phyloP scores from a whole-genome alignment of 2,113 vertebrate species.

The Neoarius graeffei region DNA sequence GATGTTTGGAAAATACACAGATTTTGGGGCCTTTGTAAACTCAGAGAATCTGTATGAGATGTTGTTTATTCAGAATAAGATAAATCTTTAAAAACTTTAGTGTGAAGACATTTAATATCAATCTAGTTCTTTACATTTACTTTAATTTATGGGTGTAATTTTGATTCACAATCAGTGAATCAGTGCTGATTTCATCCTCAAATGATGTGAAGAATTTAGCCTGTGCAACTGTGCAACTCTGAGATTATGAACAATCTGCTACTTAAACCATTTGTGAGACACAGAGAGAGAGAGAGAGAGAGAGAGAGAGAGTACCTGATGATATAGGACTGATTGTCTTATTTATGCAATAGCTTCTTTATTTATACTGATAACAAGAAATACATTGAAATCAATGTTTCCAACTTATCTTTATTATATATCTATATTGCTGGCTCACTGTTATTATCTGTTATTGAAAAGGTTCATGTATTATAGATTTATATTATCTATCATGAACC shows the following conservation, averaged over 20 bases:
- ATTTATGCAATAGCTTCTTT: background rate
- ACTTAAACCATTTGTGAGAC: background rate
- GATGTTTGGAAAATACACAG: background rate
- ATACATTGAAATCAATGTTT: background rate
- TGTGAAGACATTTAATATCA: too few species aligned
- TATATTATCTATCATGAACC: background rate
- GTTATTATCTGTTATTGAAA: too few species aligned
- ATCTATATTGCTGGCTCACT: background rate
- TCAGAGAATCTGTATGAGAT: background rate
- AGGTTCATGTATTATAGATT: background rate
- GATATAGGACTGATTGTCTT: background rate
- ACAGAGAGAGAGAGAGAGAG: background rate
- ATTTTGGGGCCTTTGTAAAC: background rate
- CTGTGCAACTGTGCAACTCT: slow-evolving; percentile 36
- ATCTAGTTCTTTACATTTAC: too few species aligned
- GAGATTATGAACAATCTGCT: slow-evolving; percentile 17
- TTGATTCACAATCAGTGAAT: background rate
- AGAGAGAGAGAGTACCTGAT: background rate
- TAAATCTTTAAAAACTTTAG: too few species aligned
- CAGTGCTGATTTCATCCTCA: slow-evolving; percentile 36
- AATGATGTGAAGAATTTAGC: slow-evolving; percentile 41
- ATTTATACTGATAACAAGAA: background rate
- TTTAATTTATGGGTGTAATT: too few species aligned
- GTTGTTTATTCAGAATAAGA: background rate
- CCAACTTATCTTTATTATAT: background rate